Evolutionary conservation across 2,797 vertebrate species (phyloP).

Genomic region (Cossypha dichroa): DNA sequence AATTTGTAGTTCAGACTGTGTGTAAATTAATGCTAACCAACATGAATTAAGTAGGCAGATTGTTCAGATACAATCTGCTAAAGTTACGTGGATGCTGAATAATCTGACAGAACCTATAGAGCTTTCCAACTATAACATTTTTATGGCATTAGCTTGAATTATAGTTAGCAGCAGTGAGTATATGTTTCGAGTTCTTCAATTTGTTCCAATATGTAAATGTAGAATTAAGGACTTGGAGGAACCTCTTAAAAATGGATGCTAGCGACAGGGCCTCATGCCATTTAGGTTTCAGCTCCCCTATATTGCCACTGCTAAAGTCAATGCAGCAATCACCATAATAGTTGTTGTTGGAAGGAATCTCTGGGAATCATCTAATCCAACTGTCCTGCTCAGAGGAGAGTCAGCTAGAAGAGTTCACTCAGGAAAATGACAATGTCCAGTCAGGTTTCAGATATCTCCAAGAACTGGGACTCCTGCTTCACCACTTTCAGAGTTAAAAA

Average conservation of each 20-base stretch:
- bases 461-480: no score
- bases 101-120: neutral
- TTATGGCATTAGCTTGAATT: neutral
- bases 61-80: neutral
- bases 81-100: neutral
- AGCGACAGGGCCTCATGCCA: neutral
- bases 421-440: neutral
- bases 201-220: neutral
- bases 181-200: neutral
- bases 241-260: neutral
- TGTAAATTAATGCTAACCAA: neutral
- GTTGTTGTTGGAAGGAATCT: neutral
- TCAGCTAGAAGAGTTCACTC: neutral
- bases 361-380: neutral
- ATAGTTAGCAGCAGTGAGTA: neutral
- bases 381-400: neutral
- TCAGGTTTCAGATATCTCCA: neutral
- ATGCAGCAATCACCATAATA: accelerated
- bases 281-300: neutral
- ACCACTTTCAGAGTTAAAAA: no score
- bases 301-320: neutral
- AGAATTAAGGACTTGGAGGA: neutral
- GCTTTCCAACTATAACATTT: neutral
- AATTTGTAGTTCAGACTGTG: neutral
- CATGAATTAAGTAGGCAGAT: neutral